Conservation (phyloP, 2,113 vertebrate species). For the Epinephelus cyanopodus region DNA sequence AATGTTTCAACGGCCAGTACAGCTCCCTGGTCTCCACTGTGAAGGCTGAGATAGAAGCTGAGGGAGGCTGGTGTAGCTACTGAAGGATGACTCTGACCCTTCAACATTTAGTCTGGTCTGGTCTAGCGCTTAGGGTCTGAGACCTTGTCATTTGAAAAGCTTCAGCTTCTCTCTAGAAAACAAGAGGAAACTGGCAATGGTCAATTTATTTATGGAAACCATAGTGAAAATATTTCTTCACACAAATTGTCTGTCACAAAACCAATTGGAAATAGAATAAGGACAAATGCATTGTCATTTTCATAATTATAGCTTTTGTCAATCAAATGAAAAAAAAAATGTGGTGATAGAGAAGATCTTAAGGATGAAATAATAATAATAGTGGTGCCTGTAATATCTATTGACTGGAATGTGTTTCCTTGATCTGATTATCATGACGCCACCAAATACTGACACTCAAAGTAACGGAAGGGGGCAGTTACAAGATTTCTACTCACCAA, state of each 20-base stretch:
- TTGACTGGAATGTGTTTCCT: background rate
- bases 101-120: conserved; percentile 45
- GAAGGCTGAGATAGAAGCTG: conserved; percentile 56
- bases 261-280: background rate
- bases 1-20: conserved; percentile 71
- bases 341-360: background rate
- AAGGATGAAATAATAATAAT: background rate
- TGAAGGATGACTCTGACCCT: conserved; percentile 52
- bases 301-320: background rate
- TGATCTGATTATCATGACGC: too few relatives aligned
- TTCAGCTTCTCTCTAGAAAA: too few relatives aligned
- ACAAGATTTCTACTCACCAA: background rate
- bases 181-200: background rate
- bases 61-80: conserved; percentile 45
- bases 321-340: background rate
- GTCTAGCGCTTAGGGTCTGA: background rate
- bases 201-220: background rate
- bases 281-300: background rate
- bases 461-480: background rate
- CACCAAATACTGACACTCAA: too few relatives aligned
- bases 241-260: background rate
- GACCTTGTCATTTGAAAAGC: too few relatives aligned
- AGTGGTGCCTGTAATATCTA: background rate
- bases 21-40: conserved; percentile 54
- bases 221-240: background rate